Evolutionary conservation across 2,888 invertebrate species (phyloP), one percentile per base, ranked within the genome.

Genomic region (Ecdyonurus torrentis): DNA sequence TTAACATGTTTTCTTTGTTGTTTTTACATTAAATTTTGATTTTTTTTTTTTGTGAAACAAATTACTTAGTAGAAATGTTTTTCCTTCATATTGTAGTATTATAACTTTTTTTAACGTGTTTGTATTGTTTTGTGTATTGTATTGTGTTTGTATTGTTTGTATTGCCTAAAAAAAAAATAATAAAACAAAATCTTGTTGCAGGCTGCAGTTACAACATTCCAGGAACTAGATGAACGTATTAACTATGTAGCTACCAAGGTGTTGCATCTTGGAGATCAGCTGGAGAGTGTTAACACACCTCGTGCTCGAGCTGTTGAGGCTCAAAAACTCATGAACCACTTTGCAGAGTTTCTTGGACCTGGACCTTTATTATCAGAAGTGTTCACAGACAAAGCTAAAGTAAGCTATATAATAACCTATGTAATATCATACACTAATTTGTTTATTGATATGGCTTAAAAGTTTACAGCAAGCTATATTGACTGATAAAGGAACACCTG

Each of bases 181-280:
- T 62, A n/a, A n/a, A n/a, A n/a, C n/a, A n/a, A n/a, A n/a, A n/a
- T n/a, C n/a, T n/a, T n/a, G n/a, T 59, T 77, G 50, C 75, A 88
- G 85, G 83, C 84, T 65, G 89, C 92, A 60, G 89, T 92, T 58
- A 86, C 86, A 67, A 86, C 91, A 68, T 95, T 95, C 74, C 90
- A 93, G 77, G 89, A 92, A 67, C 75, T 98, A 61, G 98, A 98
- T 74, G 92, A 92, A 70, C 87, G 95, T 70, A 97, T 99, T 72
- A 97, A 96, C 70, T 89, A 89, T 64, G 98, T 99, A 58, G 97
- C 98, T 0, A 95, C 95, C 0, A 93, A 97, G 76, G 98, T 99
- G 0, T 84, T 98, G 59, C 97, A 98, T 76, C 82, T 99, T n/a
- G 99, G 98, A 0, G 98, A 98, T 76, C 98, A 99, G 73, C 78